A percentile compares a stretch with the other conserved stretches of the same genome.
These are phyloP conservation scores for Meghimatium bilineatum DNA, from an alignment of 2,888 invertebrate species.

Conservation along the genomic window DNA sequence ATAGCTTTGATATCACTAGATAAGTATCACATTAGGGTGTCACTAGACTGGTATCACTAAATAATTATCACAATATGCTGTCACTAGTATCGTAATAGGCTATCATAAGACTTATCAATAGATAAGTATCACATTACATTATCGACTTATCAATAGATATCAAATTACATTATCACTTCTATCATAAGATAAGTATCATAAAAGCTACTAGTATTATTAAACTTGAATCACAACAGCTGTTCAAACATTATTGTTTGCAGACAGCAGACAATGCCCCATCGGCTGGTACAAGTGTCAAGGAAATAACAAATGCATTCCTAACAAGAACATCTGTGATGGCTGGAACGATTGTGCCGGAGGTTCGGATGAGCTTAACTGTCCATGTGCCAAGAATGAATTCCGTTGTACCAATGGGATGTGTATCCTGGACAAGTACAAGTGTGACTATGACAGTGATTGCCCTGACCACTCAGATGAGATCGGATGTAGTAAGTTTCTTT, in stretches of 20 bases:
- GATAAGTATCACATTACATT: no score
- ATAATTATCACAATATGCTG: no score
- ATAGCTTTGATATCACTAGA: no score
- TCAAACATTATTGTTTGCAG: slow-evolving; percentile 63
- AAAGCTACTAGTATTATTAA: no score
- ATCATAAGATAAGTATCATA: no score
- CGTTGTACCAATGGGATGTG: slow-evolving; percentile 76
- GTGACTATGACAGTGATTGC: slow-evolving; percentile 81
- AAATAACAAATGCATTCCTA: slow-evolving; percentile 81
- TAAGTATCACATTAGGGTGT: no score
- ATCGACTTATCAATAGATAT: no score
- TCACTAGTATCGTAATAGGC: no score
- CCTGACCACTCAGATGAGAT: slow-evolving; percentile 83
- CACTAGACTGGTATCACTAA: no score
- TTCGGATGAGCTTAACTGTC: slow-evolving; percentile 62
- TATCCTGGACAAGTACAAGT: slow-evolving; percentile 77
- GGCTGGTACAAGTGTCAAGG: slow-evolving; percentile 83
- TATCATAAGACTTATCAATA: no score
- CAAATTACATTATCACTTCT: no score
- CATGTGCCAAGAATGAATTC: slow-evolving; percentile 70
- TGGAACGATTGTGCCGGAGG: slow-evolving; percentile 66
- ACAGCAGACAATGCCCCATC: slow-evolving; percentile 64
- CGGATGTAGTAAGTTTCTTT: slow-evolving; percentile 65
- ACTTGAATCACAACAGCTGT: no score
- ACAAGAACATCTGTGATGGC: slow-evolving; percentile 85